A percentile compares a stretch with the other conserved stretches of the same genome.
These are phyloP conservation scores for Ennomos fuscantarius DNA, from an alignment of 2,888 invertebrate species.

Conservation along the genomic window DNA sequence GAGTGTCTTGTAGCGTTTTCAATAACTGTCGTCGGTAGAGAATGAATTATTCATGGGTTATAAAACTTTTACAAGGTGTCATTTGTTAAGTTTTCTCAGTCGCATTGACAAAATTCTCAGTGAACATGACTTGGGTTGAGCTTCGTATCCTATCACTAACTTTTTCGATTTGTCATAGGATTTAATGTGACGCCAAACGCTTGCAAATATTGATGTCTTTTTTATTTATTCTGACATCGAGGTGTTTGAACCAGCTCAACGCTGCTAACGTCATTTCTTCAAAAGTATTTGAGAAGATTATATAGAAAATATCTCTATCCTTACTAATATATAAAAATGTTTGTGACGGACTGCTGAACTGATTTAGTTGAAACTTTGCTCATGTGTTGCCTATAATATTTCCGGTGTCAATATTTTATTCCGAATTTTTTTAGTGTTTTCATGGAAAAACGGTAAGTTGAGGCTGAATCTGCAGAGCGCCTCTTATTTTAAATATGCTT, in stretches of 20 bases:
- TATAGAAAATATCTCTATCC: too few relatives aligned
- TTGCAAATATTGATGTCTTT: slow-evolving; percentile 40
- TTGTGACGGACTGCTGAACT: too few relatives aligned
- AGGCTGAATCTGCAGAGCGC: too few relatives aligned
- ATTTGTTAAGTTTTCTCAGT: slow-evolving; percentile 55
- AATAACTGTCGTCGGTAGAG: slow-evolving; percentile 47
- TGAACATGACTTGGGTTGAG: slow-evolving; percentile 47
- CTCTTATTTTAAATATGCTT: too few relatives aligned
- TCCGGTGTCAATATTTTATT: too few relatives aligned
- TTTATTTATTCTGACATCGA: slow-evolving; percentile 30
- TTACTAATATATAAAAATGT: too few relatives aligned
- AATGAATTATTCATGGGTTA: slow-evolving; percentile 54
- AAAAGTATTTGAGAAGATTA: neutral
- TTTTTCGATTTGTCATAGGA: slow-evolving; percentile 60
- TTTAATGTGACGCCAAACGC: slow-evolving; percentile 44
- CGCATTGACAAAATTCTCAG: slow-evolving; percentile 47
- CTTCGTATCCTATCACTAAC: slow-evolving; percentile 47
- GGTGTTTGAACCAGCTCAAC: slow-evolving; percentile 5
- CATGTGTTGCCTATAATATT: too few relatives aligned
- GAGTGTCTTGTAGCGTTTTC: slow-evolving; percentile 45
- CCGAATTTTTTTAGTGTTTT: too few relatives aligned
- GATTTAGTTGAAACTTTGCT: too few relatives aligned
- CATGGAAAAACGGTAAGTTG: too few relatives aligned
- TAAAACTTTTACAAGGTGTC: slow-evolving; percentile 55
- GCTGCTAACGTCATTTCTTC: slow-evolving; percentile 2